These are phyloP conservation scores for Megaceryle maxima DNA, from an alignment of 2,113 vertebrate genomes.

Conservation along the genomic window DNA sequence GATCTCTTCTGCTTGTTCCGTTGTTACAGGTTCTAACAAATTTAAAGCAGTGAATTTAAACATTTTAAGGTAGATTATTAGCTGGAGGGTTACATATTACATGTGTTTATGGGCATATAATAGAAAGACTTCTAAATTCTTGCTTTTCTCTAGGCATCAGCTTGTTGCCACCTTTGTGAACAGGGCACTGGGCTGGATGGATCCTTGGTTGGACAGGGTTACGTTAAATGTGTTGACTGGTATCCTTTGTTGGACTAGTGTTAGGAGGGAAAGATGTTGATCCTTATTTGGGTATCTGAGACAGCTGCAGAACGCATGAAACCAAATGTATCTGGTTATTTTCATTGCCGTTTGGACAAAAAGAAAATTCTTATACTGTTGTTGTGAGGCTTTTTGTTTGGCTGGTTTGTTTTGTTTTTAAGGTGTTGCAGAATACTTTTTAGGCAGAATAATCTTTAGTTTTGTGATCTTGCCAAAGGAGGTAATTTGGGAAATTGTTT, in stretches of 20 bases:
- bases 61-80: neutral
- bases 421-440: neutral
- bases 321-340: neutral
- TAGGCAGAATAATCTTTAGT: neutral
- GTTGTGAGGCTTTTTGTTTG: neutral
- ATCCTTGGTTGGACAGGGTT: neutral
- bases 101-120: neutral
- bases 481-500: neutral
- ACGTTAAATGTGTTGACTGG: neutral
- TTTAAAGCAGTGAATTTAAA: neutral
- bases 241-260: neutral
- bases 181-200: neutral
- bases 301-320: neutral
- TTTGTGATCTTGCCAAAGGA: neutral
- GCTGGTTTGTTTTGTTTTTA: neutral
- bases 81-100: neutral
- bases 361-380: neutral
- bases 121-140: neutral
- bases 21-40: neutral
- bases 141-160: neutral
- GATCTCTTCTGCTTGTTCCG: neutral
- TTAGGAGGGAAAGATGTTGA: neutral
- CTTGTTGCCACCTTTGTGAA: neutral
- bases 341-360: neutral
- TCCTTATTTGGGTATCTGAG: neutral